These are phyloP conservation scores for Gambusia holbrooki DNA, from an alignment of 2,113 vertebrate species.

Conservation along the genomic window DNA sequence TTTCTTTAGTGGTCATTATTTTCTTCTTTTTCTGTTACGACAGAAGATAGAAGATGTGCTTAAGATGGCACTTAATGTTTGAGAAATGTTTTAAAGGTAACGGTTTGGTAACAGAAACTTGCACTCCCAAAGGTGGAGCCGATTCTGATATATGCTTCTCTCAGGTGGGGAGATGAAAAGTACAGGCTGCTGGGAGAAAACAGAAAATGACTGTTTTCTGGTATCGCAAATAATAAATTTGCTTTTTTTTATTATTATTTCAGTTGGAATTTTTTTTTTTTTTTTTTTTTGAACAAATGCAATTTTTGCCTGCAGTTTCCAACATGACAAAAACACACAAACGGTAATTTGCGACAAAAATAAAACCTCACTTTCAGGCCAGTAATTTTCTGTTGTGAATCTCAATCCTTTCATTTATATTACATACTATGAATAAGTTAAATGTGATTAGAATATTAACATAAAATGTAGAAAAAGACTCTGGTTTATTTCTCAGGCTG, in stretches of 20 bases:
- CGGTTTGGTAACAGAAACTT: no score
- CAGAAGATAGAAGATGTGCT: no score
- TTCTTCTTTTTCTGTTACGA: no score
- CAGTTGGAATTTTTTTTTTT: no score
- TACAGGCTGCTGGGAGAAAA: conserved; percentile 21
- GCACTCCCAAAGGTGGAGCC: neutral
- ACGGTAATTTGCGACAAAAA: neutral
- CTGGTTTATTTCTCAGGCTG: conserved; percentile 74
- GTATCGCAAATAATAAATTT: neutral
- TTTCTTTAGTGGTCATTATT: no score
- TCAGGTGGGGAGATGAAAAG: conserved; percentile 12
- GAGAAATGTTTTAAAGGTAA: no score
- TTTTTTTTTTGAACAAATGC: no score
- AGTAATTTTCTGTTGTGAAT: neutral
- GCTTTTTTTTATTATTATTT: neutral
- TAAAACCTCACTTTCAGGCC: neutral
- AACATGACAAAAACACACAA: no score
- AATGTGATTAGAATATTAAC: neutral
- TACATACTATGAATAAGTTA: neutral
- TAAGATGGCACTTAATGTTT: neutral
- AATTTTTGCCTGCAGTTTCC: no score
- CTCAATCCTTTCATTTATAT: neutral
- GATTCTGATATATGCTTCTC: neutral
- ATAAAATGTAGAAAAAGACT: neutral
- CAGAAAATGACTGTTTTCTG: conserved; percentile 12